phyloP scores from a whole-genome alignment of 2,797 vertebrate genomes.

The Pelochelys cantorii region DNA sequence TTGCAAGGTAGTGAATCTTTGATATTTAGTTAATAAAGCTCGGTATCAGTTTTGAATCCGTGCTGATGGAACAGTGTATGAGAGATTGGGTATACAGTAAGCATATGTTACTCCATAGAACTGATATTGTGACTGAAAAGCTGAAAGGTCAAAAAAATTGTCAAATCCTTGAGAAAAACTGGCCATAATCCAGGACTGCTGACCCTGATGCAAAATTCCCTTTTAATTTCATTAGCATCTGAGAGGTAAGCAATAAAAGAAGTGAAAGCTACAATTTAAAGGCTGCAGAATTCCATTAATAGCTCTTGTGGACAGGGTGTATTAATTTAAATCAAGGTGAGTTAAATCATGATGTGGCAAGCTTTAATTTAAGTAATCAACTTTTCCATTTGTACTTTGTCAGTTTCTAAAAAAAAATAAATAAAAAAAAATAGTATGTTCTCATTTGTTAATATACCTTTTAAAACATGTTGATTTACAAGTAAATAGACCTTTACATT shows the following conservation, averaged over 20 bases:
- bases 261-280: background rate
- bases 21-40: no score
- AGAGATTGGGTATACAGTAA: background rate
- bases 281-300: background rate
- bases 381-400: background rate
- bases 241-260: fast-evolving
- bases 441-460: background rate
- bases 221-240: background rate
- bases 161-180: fast-evolving
- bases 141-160: fast-evolving
- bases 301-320: background rate
- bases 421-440: background rate
- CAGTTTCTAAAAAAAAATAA: background rate
- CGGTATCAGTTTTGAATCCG: background rate
- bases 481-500: background rate
- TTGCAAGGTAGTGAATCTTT: background rate
- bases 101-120: background rate
- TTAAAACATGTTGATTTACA: background rate
- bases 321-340: background rate
- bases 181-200: background rate
- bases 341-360: background rate
- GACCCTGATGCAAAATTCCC: fast-evolving
- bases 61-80: background rate
- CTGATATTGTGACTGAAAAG: background rate
- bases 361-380: background rate